phyloP scores from a whole-genome alignment of 2,113 vertebrate genomes.

The Vireo altiloquus region DNA sequence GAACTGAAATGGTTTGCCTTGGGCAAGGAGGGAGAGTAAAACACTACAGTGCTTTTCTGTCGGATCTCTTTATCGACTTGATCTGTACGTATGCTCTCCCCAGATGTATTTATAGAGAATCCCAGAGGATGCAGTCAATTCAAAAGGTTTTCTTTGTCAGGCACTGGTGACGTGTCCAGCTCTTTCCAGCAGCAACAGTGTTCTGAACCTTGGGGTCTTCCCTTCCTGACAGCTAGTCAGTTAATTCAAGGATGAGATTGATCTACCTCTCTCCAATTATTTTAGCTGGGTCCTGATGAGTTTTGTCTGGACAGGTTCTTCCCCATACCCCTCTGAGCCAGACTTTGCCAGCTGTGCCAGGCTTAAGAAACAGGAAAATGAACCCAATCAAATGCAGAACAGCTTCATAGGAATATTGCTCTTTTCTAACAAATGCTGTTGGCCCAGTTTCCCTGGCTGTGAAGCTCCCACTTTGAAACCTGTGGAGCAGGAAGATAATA shows the following conservation, averaged over 20 bases:
- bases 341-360: constrained; percentile 32
- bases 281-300: constrained; percentile 1
- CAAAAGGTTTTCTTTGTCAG: constrained; percentile 20
- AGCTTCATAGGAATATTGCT: neutral
- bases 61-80: constrained; percentile 17
- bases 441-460: constrained; percentile 42
- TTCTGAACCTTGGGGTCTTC: neutral
- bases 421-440: neutral
- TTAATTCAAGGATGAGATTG: neutral
- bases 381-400: neutral
- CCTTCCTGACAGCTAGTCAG: neutral
- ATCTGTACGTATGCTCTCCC: neutral
- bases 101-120: constrained; percentile 41
- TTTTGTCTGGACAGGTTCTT: constrained; percentile 6
- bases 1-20: constrained; percentile 2
- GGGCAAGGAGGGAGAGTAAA: constrained; percentile 16
- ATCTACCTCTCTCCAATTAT: neutral
- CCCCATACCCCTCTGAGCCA: neutral
- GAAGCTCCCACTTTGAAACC: constrained; percentile 60
- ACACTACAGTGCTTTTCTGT: constrained; percentile 30
- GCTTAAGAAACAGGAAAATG: constrained; percentile 19
- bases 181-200: neutral
- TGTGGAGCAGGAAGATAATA: constrained; percentile 27
- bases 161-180: neutral
- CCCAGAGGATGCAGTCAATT: constrained; percentile 3